phyloP scores from a whole-genome alignment of 1,140 invertebrate genomes.

The Halictus rubicundus region DNA sequence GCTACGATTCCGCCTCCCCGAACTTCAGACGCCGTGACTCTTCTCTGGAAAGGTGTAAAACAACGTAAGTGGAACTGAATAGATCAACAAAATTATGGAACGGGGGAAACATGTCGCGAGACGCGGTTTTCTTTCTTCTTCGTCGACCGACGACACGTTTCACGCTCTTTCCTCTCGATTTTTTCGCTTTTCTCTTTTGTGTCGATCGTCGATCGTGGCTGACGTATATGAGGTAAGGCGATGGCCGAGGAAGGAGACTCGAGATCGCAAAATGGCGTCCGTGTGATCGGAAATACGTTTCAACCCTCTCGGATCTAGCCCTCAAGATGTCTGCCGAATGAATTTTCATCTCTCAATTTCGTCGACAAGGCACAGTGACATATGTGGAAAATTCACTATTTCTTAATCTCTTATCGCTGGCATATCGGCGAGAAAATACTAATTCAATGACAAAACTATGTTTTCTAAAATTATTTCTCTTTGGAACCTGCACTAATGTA shows the following conservation, averaged over 20 bases:
- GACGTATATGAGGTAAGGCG: constrained; percentile 1
- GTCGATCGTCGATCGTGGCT: constrained; percentile 9
- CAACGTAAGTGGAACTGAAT: constrained; percentile 49
- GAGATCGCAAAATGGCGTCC: not conserved
- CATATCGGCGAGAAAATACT: no score
- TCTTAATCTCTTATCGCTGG: no score
- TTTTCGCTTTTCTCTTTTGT: not conserved
- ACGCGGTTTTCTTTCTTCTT: not conserved
- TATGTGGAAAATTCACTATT: no score
- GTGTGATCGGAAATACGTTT: not conserved
- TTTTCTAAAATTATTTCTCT: no score
- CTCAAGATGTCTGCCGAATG: no score
- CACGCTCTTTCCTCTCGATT: not conserved
- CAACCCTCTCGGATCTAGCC: no score
- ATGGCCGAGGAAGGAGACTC: not conserved
- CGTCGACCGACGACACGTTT: constrained; percentile 4
- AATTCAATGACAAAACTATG: no score
- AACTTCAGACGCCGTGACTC: constrained; percentile 56
- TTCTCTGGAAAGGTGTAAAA: constrained; percentile 64
- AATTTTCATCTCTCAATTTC: no score
- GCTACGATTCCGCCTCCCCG: constrained; percentile 53
- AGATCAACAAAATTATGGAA: not conserved
- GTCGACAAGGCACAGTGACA: no score
- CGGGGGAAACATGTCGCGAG: not conserved
- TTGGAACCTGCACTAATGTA: no score